A percentile compares a stretch with the other conserved stretches of the same genome.
Evolutionary conservation across 2,888 invertebrate genomes (phyloP).

Genomic region (Melieria picta): DNA sequence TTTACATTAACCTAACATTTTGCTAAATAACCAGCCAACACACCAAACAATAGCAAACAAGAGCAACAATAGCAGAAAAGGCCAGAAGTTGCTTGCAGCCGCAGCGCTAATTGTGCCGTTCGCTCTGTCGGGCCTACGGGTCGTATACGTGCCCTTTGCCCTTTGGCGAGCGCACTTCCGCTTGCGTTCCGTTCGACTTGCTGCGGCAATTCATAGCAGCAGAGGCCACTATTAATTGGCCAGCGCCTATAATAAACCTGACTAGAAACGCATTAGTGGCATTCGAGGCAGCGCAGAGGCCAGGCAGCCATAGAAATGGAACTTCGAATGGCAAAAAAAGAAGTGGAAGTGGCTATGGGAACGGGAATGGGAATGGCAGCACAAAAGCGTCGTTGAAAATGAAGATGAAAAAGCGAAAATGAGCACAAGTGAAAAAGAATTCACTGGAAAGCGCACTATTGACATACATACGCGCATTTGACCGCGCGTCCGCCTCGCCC

Average conservation of each 20-base stretch:
- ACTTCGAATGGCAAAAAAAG: neutral
- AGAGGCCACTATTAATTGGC: conserved; percentile 7
- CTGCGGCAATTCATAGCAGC: conserved; percentile 15
- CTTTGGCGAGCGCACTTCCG: neutral
- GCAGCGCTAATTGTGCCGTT: too few species aligned
- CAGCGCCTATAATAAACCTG: neutral
- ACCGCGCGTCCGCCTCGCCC: neutral
- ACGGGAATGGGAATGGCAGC: neutral
- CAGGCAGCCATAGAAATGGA: neutral
- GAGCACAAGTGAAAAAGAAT: conserved; percentile 40
- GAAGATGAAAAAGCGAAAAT: conserved; percentile 27
- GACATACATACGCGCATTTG: conserved; percentile 56
- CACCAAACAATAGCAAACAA: too few species aligned
- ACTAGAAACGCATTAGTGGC: too few species aligned
- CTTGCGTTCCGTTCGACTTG: conserved; percentile 7
- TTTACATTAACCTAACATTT: too few species aligned
- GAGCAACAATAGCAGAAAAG: too few species aligned
- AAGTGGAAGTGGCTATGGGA: neutral
- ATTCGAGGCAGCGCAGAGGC: neutral
- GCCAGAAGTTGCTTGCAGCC: too few species aligned
- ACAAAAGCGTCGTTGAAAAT: neutral
- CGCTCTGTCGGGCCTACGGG: neutral
- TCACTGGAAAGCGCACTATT: conserved; percentile 64
- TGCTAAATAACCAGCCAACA: too few species aligned
- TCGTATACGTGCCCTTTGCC: conserved; percentile 6